Percentiles rank a stretch among this genome's conserved stretches.
phyloP scores from a whole-genome alignment of 2,888 invertebrate genomes.

The Nesidiocoris tenuis region DNA sequence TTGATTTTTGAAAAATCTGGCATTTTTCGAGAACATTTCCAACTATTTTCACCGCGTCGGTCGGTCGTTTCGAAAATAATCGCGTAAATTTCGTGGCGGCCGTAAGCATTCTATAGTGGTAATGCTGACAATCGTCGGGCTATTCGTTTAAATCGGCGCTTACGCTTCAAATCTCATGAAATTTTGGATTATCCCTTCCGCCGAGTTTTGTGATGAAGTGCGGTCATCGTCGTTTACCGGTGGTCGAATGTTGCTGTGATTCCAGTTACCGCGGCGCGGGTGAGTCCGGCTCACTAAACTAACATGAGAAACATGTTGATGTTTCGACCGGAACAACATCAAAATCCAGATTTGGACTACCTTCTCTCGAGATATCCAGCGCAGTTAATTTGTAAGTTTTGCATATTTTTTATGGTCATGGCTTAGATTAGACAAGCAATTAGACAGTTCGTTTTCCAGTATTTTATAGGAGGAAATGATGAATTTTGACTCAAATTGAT shows the following conservation, averaged over 20 bases:
- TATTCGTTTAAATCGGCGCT: too few species aligned
- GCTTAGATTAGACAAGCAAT: too few species aligned
- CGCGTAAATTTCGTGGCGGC: background rate
- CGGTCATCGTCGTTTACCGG: background rate
- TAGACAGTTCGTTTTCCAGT: too few species aligned
- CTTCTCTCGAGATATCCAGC: slow-evolving; percentile 47
- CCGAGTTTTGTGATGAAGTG: background rate
- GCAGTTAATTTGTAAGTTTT: slow-evolving; percentile 46
- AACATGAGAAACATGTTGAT: slow-evolving; percentile 48
- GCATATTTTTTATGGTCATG: too few species aligned
- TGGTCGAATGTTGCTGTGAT: slow-evolving; percentile 3
- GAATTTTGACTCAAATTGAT: too few species aligned
- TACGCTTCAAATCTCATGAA: too few species aligned
- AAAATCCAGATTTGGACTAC: slow-evolving; percentile 47
- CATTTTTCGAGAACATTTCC: background rate
- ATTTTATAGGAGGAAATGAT: too few species aligned
- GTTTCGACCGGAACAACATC: slow-evolving; percentile 46
- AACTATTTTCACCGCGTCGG: background rate
- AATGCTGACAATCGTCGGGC: too few species aligned
- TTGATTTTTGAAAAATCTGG: background rate
- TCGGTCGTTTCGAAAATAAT: background rate
- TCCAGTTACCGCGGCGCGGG: slow-evolving; percentile 1
- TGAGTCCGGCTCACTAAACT: slow-evolving; percentile 2
- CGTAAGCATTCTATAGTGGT: too few species aligned
- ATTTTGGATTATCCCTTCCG: too few species aligned